A percentile compares a stretch with the other conserved stretches of the same genome.
phyloP scores from a whole-genome alignment of 2,113 vertebrate species.

The Phrynosoma blainvillii region DNA sequence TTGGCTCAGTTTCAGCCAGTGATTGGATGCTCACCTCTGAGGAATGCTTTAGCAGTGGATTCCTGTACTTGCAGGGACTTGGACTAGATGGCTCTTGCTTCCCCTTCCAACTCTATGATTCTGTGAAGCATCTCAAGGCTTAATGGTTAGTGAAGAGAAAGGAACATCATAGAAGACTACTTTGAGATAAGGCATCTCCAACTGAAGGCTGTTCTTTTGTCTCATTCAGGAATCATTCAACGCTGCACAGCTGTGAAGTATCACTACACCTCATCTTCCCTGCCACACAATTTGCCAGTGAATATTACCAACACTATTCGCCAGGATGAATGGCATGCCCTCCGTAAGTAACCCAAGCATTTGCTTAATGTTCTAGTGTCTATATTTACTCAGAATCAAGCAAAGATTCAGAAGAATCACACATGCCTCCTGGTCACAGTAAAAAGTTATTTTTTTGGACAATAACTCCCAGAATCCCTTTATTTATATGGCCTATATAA shows the following conservation, averaged over 20 bases:
- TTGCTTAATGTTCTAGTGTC: not conserved
- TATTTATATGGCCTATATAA: too few relatives aligned
- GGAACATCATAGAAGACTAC: not conserved
- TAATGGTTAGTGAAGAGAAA: not conserved
- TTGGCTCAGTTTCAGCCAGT: not conserved
- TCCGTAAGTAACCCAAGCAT: constrained; percentile 81
- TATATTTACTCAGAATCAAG: not conserved
- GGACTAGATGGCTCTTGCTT: too few relatives aligned
- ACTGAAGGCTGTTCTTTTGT: constrained; percentile 21
- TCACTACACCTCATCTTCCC: constrained; percentile 89
- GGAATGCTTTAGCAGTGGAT: not conserved
- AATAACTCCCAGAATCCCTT: too few relatives aligned
- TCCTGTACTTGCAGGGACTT: too few relatives aligned
- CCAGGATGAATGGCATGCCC: constrained; percentile 92
- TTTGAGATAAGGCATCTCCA: not conserved
- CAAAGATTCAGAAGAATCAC: not conserved
- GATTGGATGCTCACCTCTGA: too few relatives aligned
- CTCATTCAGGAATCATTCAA: constrained; percentile 81
- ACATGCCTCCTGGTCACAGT: too few relatives aligned
- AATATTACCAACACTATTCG: constrained; percentile 91
- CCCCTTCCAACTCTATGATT: too few relatives aligned
- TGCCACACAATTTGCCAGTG: constrained; percentile 87
- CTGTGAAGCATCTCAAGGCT: not conserved
- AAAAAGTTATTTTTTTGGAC: too few relatives aligned
- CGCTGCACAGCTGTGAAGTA: constrained; percentile 91